Base-by-base conservation (phyloP, 2,797 vertebrate species). In the Coluber constrictor region DNA sequence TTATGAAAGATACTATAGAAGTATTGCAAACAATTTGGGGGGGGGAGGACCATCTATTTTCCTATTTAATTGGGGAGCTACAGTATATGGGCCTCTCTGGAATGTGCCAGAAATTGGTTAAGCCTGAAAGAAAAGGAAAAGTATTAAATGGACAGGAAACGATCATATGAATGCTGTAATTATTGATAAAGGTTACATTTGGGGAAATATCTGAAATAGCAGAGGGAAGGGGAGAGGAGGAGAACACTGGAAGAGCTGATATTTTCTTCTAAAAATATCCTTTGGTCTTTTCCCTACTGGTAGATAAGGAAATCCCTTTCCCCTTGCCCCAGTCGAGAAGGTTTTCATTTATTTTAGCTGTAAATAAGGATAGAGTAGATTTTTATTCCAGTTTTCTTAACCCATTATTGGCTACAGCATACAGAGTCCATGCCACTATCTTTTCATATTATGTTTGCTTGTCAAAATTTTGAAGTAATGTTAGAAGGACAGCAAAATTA, bases 371-470 rank as follows among this genome's bases (percentile, higher is more conserved):
- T 9, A n/a, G 9, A 96, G 90, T 94, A 87, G 37, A 47, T 10
- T 0, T n/a, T 96, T 97, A 95, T 90, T 93, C 86, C 91, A 94
- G 55, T 20, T 27, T 79, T 47, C 47, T 94, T 92, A 47, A 47
- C 4, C 11, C 83, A 32, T 10, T 93, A 86, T 95, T 10, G 90
- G 79, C 92, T 96, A 91, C 63, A 9, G 96, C 60, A 96, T 96
- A 97, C 94, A 93, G 94, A 95, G 74, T 94, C 93, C 90, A 87
- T 95, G 86, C 87, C n/a, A 95, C 96, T 95, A 92, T 93, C 90
- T 96, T 88, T 94, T 89, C 37, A 86, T 96, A 94, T 91, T 93
- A 3, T 90, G 91, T 57, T 93, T 89, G 8, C 92, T 95, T 97
- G 90, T 96, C 95, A 95, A 94, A 88, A 89, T 94, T 95, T 92